phyloP scores from a whole-genome alignment of 2,888 invertebrate genomes.

The Polia nebulosa region DNA sequence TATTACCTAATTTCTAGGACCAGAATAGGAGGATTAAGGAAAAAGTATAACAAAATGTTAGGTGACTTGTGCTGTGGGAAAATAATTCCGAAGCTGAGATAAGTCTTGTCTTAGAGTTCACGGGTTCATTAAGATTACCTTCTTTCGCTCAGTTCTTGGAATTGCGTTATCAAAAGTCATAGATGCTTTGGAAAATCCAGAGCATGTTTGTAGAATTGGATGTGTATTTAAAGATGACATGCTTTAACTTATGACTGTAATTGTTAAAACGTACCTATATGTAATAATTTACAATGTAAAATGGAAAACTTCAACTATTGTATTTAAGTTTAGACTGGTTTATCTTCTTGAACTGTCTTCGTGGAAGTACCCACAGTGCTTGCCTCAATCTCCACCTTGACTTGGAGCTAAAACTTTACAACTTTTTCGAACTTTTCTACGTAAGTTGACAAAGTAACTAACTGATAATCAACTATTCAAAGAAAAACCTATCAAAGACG shows the following conservation, averaged over 20 bases:
- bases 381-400: background rate
- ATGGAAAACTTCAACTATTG: too few relatives aligned
- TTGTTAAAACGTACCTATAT: background rate
- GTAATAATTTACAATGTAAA: too few relatives aligned
- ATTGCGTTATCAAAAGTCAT: background rate
- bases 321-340: too few relatives aligned
- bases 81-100: background rate
- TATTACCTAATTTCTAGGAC: background rate
- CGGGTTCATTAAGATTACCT: background rate
- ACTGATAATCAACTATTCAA: background rate
- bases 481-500: background rate
- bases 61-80: background rate
- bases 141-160: conserved; percentile 7
- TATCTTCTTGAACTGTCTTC: background rate
- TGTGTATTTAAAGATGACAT: background rate
- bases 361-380: background rate
- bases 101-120: conserved; percentile 10
- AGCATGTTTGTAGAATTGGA: background rate
- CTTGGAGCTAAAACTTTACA: background rate
- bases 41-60: background rate
- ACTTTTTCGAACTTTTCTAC: background rate
- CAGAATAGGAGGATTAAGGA: background rate
- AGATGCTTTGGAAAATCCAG: conserved; percentile 20
- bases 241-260: background rate
- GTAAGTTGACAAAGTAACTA: background rate